Evolutionary conservation across 2,888 invertebrate genomes (phyloP).

Genomic region (Schrankia costaestrigalis): DNA sequence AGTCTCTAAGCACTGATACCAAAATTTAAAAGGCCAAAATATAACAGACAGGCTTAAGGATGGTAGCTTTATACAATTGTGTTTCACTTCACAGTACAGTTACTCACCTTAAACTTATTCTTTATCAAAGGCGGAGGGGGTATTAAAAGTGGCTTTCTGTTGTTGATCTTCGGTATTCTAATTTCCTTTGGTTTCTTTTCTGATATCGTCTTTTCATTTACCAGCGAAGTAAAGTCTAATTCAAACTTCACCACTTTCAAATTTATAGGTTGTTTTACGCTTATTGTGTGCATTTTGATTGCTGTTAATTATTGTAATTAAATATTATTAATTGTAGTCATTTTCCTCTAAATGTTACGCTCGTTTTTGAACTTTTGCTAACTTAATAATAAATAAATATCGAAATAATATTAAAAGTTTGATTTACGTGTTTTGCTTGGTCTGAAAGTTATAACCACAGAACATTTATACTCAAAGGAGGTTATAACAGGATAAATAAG

Average conservation of each 20-base stretch:
- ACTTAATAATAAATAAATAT: no score
- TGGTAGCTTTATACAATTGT: no score
- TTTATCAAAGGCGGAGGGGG: conserved; percentile 54
- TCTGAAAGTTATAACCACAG: no score
- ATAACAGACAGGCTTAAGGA: no score
- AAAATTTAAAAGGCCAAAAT: no score
- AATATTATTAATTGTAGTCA: not conserved
- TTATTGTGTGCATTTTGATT: conserved; percentile 62
- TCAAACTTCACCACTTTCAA: conserved; percentile 69
- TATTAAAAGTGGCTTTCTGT: conserved; percentile 42
- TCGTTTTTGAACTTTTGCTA: not conserved
- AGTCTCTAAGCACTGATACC: no score
- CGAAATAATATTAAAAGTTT: no score
- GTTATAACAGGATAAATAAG: no score
- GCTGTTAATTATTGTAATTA: not conserved
- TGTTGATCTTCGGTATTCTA: conserved; percentile 48
- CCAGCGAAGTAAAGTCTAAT: conserved; percentile 57
- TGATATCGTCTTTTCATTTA: conserved; percentile 34
- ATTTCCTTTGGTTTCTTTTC: conserved; percentile 52
- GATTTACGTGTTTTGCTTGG: no score
- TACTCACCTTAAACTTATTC: conserved; percentile 45
- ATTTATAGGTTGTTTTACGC: conserved; percentile 62
- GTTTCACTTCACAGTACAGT: not conserved
- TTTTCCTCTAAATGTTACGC: no score
- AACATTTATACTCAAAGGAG: no score